These are phyloP conservation scores for Oedothorax gibbosus DNA, from an alignment of 1,140 invertebrate species.

Conservation along the genomic window DNA sequence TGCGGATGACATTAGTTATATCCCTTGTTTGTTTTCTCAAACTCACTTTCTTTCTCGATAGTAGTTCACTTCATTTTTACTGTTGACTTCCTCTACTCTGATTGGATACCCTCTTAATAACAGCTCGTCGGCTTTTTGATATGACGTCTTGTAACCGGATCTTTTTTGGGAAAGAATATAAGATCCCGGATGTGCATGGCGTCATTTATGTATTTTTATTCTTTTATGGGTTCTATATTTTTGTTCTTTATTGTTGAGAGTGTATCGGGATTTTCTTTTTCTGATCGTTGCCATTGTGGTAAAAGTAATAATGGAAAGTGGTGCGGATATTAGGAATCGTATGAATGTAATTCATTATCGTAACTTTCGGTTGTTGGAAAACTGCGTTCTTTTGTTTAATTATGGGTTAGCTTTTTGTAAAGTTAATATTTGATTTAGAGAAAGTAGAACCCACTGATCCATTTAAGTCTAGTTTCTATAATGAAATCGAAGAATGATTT, in stretches of 20 bases:
- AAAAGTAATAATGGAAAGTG: conserved; percentile 21
- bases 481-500: too few relatives aligned
- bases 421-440: not conserved
- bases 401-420: too few relatives aligned
- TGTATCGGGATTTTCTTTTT: not conserved
- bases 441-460: conserved; percentile 24
- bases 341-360: not conserved
- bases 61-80: conserved; percentile 13
- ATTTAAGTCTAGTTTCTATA: not conserved
- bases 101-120: conserved; percentile 58
- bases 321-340: conserved; percentile 15
- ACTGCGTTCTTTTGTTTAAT: too few relatives aligned
- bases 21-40: conserved; percentile 57
- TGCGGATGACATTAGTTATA: conserved; percentile 60
- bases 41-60: conserved; percentile 53
- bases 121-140: conserved; percentile 52
- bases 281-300: conserved; percentile 23
- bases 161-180: conserved; percentile 11
- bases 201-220: conserved; percentile 39
- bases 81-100: conserved; percentile 42
- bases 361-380: not conserved
- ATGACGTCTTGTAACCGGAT: conserved; percentile 55
- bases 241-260: conserved; percentile 2
- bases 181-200: conserved; percentile 53
- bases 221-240: conserved; percentile 18